These are phyloP conservation scores for Brachionus angularis DNA, from an alignment of 1,140 invertebrate species.

Conservation along the genomic window DNA sequence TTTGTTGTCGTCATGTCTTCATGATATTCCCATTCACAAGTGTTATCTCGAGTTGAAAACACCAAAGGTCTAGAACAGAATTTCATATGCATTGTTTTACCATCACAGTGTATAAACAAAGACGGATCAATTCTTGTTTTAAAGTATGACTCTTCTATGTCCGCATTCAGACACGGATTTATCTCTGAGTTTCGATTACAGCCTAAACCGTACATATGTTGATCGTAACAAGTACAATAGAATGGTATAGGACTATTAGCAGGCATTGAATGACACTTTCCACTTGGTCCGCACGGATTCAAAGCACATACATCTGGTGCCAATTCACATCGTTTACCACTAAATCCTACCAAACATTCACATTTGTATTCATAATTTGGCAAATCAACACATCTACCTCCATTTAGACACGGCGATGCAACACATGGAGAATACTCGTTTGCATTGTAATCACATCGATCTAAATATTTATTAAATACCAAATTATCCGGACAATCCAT, in stretches of 20 bases:
- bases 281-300: conserved; percentile 23
- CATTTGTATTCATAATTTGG: conserved; percentile 25
- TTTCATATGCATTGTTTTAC: background rate
- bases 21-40: conserved; percentile 7
- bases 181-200: background rate
- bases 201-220: background rate
- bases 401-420: background rate
- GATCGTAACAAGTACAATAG: conserved; percentile 29
- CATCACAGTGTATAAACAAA: conserved; percentile 40
- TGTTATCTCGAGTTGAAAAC: conserved; percentile 14
- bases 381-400: background rate
- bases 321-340: background rate
- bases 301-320: background rate
- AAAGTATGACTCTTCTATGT: background rate
- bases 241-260: conserved; percentile 11
- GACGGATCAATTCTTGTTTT: background rate
- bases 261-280: conserved; percentile 25
- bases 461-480: conserved; percentile 39
- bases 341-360: conserved; percentile 4
- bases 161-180: conserved; percentile 1
- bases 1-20: background rate
- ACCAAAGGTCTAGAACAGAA: background rate
- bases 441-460: conserved; percentile 30
- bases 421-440: conserved; percentile 9
- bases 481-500: conserved; percentile 29